phyloP scores from a whole-genome alignment of 2,888 invertebrate genomes.

The Eupithecia pulchellata region DNA sequence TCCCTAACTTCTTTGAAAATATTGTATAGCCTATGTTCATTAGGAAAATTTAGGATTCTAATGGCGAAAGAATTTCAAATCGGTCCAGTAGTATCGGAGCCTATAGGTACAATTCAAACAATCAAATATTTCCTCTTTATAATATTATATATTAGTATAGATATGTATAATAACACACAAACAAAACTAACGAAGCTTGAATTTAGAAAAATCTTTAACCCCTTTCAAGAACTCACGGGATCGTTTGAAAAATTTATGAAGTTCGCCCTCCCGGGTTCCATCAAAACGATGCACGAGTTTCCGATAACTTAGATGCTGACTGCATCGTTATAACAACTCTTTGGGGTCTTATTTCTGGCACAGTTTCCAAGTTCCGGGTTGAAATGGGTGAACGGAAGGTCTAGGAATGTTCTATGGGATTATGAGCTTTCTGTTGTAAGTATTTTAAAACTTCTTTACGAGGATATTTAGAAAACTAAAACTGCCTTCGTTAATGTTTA shows the following conservation, averaged over 20 bases:
- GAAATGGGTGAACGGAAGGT: background rate
- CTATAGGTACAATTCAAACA: no score
- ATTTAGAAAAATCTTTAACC: background rate
- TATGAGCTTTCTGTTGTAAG: background rate
- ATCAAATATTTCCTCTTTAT: no score
- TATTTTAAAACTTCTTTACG: background rate
- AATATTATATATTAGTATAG: no score
- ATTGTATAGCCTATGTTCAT: no score
- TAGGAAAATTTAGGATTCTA: no score
- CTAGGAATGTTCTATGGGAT: background rate
- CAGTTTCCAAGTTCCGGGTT: constrained; percentile 4
- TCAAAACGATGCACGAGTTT: constrained; percentile 42
- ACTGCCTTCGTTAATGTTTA: no score
- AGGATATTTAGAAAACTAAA: background rate
- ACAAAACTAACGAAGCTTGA: background rate
- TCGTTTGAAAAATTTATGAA: constrained; percentile 34
- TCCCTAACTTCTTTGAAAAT: no score
- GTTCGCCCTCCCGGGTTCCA: constrained; percentile 38
- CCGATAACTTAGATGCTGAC: constrained; percentile 35
- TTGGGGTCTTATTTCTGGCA: constrained; percentile 23
- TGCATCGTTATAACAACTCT: constrained; percentile 40
- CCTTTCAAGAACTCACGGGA: background rate
- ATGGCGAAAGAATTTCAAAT: no score
- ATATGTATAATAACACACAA: background rate
- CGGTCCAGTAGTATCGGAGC: no score